These are phyloP conservation scores for Sesamia inferens DNA, from an alignment of 2,888 invertebrate species.

Conservation along the genomic window DNA sequence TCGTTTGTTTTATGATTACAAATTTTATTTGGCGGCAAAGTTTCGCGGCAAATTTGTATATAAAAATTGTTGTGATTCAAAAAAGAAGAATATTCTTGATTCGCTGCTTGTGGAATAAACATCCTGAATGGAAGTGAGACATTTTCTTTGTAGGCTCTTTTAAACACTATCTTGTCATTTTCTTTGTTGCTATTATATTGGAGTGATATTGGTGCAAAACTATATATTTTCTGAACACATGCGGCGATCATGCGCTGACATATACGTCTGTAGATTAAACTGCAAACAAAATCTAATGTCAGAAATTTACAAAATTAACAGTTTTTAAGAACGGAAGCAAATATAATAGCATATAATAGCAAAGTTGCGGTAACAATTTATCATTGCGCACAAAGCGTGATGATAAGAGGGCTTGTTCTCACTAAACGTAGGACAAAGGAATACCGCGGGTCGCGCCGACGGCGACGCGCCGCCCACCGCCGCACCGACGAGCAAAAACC, in stretches of 20 bases:
- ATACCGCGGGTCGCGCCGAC: conserved; percentile 60
- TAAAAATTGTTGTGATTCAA: too few species aligned
- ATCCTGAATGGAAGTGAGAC: too few species aligned
- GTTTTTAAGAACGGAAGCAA: conserved; percentile 25
- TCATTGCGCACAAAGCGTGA: conserved; percentile 79
- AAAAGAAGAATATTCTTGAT: too few species aligned
- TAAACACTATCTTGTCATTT: too few species aligned
- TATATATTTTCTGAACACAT: too few species aligned
- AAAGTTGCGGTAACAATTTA: conserved; percentile 76
- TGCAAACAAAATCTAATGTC: neutral
- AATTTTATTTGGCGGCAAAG: too few species aligned
- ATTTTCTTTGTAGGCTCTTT: too few species aligned
- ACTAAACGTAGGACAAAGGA: conserved; percentile 78
- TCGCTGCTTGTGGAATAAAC: too few species aligned
- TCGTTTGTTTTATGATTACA: too few species aligned
- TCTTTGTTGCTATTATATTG: too few species aligned
- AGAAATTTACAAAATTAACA: conserved; percentile 24
- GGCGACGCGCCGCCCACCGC: conserved; percentile 52
- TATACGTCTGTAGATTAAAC: conserved; percentile 1
- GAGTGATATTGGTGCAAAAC: too few species aligned
- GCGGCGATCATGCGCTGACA: neutral
- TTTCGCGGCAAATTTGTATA: too few species aligned
- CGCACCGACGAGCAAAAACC: conserved; percentile 76
- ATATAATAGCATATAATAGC: conserved; percentile 42
- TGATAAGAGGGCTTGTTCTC: conserved; percentile 78